Evolutionary conservation across 2,113 vertebrate genomes (phyloP).

Genomic region (Oreocharis arfaki): DNA sequence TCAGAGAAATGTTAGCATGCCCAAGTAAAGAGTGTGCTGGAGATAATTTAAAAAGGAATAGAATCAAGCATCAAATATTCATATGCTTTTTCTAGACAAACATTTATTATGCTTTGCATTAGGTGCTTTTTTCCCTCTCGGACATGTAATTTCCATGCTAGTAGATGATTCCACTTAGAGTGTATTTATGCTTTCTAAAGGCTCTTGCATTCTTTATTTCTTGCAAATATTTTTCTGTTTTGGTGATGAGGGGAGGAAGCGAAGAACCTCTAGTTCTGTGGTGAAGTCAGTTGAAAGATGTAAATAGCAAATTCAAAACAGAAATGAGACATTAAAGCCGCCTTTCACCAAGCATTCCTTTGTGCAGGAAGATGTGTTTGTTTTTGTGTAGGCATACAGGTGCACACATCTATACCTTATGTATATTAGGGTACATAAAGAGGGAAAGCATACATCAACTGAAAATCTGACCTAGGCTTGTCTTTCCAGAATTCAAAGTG

Average conservation of each 20-base stretch:
- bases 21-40: background rate
- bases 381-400: background rate
- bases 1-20: background rate
- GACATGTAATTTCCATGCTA: background rate
- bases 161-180: background rate
- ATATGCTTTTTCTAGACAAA: background rate
- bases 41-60: background rate
- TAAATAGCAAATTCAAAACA: background rate
- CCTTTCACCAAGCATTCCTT: background rate
- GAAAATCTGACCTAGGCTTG: background rate
- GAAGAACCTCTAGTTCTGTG: background rate
- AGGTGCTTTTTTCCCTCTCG: background rate
- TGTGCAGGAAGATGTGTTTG: background rate
- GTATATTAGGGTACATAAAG: background rate
- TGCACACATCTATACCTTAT: background rate
- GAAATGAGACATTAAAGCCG: background rate
- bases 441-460: background rate
- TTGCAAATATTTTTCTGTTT: background rate
- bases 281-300: background rate
- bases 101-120: background rate
- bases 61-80: background rate
- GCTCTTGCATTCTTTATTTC: background rate
- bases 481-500: background rate
- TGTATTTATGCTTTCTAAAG: conserved; percentile 19
- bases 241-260: background rate